Conservation (phyloP, 1,140 invertebrate genomes). For the Sitodiplosis mosellana region DNA sequence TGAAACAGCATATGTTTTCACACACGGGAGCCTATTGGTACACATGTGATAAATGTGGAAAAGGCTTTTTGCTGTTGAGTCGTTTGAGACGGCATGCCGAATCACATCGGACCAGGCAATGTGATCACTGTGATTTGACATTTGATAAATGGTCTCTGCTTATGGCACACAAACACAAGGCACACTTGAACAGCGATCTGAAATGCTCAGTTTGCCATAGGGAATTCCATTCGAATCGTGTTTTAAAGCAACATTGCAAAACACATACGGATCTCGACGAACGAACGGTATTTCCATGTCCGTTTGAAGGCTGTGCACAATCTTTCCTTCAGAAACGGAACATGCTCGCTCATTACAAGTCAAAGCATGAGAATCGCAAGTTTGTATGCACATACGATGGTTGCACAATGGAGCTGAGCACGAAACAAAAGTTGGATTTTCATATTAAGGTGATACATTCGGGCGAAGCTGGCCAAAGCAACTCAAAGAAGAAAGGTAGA, state of each 20-base stretch:
- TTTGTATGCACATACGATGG: constrained; percentile 18
- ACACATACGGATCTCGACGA: neutral
- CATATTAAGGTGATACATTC: neutral
- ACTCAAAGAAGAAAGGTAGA: neutral
- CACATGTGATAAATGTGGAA: constrained; percentile 13
- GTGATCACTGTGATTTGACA: neutral
- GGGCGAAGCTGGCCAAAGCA: neutral
- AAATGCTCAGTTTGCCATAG: neutral
- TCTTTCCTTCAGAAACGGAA: constrained; percentile 17
- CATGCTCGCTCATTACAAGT: constrained; percentile 14
- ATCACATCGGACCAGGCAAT: neutral
- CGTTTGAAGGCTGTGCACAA: constrained; percentile 11
- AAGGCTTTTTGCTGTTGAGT: constrained; percentile 18
- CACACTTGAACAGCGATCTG: neutral
- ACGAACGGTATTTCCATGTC: constrained; percentile 8
- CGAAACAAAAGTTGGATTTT: neutral
- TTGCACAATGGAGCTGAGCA: constrained; percentile 12
- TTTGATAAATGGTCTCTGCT: constrained; percentile 1
- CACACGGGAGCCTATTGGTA: constrained; percentile 17
- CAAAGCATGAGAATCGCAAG: constrained; percentile 13
- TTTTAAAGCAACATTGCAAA: constrained; percentile 1
- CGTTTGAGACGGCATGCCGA: constrained; percentile 13
- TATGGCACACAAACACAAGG: neutral
- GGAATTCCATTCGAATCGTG: neutral
- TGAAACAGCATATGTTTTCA: constrained; percentile 16